These are phyloP conservation scores for Prostheceraeus crozeri DNA, from an alignment of 2,888 invertebrate genomes.

Conservation along the genomic window DNA sequence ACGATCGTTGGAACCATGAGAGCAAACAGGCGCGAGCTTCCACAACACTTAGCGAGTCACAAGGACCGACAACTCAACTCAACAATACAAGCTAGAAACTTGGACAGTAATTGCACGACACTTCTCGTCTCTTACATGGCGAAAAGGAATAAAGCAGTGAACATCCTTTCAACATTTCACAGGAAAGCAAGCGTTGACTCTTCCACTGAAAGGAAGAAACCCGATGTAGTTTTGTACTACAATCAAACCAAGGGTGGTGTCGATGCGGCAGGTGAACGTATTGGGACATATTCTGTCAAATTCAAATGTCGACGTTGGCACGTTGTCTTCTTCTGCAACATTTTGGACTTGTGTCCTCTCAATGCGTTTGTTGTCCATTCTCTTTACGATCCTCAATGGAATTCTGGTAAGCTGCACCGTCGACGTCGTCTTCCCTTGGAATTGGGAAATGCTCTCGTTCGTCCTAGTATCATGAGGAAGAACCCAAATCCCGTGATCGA, in stretches of 20 bases:
- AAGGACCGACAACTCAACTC: conserved; percentile 8
- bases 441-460: too few species aligned
- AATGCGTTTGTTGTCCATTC: conserved; percentile 14
- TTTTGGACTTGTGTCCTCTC: background rate
- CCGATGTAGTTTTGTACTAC: background rate
- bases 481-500: too few species aligned
- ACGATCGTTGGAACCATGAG: conserved; percentile 14
- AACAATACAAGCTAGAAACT: conserved; percentile 6
- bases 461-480: too few species aligned
- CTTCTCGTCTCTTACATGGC: conserved; percentile 3
- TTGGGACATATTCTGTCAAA: conserved; percentile 11
- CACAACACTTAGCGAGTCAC: background rate
- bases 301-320: conserved; percentile 6
- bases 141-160: background rate
- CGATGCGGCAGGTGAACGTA: conserved; percentile 1
- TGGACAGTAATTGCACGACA: background rate
- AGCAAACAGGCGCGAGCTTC: conserved; percentile 7
- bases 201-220: background rate
- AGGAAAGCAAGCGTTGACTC: background rate
- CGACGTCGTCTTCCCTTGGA: too few species aligned
- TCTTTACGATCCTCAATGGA: too few species aligned
- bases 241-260: too few species aligned
- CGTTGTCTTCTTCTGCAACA: conserved; percentile 3
- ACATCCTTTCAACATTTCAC: background rate
- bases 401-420: too few species aligned